These are phyloP conservation scores for Platygyra sinensis DNA, from an alignment of 64 coral and sea anemone genomes.

Conservation along the genomic window DNA sequence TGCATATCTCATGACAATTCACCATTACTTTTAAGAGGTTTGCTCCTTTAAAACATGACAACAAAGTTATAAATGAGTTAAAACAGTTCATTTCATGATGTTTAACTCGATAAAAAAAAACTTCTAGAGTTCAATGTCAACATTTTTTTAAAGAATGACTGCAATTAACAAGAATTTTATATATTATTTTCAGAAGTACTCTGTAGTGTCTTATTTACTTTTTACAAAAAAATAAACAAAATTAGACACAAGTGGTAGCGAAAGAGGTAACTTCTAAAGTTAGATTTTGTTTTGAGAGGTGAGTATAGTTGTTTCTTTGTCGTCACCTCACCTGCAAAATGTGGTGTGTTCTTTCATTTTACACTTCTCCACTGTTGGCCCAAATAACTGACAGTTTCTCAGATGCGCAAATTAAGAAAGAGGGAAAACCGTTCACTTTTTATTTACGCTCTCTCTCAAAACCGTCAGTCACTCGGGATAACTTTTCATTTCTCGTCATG, in stretches of 20 bases:
- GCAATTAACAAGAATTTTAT: not conserved
- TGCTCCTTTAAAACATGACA: not conserved
- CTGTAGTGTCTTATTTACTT: not conserved
- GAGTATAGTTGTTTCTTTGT: too few relatives aligned
- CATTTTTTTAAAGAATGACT: not conserved
- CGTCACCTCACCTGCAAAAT: too few relatives aligned
- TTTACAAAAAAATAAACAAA: not conserved
- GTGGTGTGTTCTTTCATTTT: too few relatives aligned
- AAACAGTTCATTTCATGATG: constrained; percentile 20
- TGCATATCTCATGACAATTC: not conserved
- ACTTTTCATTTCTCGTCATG: too few relatives aligned
- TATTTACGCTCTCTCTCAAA: too few relatives aligned
- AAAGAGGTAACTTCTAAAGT: not conserved
- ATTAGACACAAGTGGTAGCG: not conserved
- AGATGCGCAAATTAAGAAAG: too few relatives aligned
- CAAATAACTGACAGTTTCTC: too few relatives aligned
- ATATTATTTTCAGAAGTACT: not conserved
- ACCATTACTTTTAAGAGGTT: not conserved
- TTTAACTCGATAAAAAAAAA: constrained; percentile 2
- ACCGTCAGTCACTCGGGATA: too few relatives aligned
- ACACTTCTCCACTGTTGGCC: too few relatives aligned
- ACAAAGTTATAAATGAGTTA: constrained; percentile 7
- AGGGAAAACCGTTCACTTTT: too few relatives aligned
- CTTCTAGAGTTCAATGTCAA: not conserved
- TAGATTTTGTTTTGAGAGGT: too few relatives aligned